These are phyloP conservation scores for Caiman crocodilus DNA, from an alignment of 2,797 vertebrate species.

Conservation along the genomic window DNA sequence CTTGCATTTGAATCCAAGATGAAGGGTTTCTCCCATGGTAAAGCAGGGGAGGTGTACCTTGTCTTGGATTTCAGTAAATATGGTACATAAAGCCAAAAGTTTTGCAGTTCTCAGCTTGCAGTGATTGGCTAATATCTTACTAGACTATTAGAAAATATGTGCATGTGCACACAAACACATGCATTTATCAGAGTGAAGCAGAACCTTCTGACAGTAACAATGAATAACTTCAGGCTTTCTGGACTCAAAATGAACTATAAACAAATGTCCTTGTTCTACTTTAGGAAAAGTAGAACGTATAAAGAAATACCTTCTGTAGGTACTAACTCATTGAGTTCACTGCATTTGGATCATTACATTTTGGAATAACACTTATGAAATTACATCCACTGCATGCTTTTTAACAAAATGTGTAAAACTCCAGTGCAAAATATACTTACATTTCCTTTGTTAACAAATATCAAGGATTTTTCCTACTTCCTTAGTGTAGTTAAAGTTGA, in stretches of 20 bases:
- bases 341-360: background rate
- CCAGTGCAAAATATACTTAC: conserved; percentile 19
- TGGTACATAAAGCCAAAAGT: background rate
- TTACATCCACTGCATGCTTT: background rate
- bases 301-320: background rate
- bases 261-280: conserved; percentile 7
- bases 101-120: background rate
- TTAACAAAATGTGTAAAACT: conserved; percentile 21
- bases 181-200: background rate
- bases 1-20: no score
- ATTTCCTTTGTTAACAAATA: conserved; percentile 54
- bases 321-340: conserved; percentile 3
- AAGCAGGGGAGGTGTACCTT: no score
- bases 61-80: no score
- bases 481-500: conserved; percentile 25
- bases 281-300: conserved; percentile 15
- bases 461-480: background rate
- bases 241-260: background rate
- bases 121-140: background rate
- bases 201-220: background rate
- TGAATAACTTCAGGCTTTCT: background rate
- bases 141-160: conserved; percentile 21
- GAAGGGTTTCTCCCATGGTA: no score
- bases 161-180: background rate
- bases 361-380: conserved; percentile 3